phyloP scores from a whole-genome alignment of 2,888 invertebrate species.

The Cyclophora albipunctata region DNA sequence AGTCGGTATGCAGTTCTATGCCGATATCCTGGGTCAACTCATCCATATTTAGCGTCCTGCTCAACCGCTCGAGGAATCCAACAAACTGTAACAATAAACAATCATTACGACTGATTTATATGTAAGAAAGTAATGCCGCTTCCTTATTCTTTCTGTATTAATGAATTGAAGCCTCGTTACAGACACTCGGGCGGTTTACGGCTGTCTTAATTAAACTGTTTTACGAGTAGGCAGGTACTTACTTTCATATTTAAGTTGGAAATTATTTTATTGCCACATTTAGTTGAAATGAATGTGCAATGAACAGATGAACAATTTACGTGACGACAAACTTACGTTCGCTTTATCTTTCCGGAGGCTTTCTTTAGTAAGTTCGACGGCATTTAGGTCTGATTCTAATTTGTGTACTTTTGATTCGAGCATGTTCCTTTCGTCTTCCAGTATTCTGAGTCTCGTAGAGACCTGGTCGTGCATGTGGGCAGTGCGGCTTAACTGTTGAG shows the following conservation, averaged over 20 bases:
- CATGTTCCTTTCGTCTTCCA: constrained; percentile 85
- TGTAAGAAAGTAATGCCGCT: constrained; percentile 8
- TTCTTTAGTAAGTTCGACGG: constrained; percentile 82
- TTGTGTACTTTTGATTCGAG: constrained; percentile 85
- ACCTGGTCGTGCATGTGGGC: constrained; percentile 80
- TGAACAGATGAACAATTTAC: no score
- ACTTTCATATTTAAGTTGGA: no score
- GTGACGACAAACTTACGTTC: constrained; percentile 71
- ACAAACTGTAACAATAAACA: constrained; percentile 77
- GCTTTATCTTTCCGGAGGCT: constrained; percentile 84
- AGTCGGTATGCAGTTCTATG: constrained; percentile 88
- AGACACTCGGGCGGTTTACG: background rate
- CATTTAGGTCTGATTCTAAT: constrained; percentile 84
- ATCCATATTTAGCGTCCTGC: constrained; percentile 88
- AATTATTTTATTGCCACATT: no score
- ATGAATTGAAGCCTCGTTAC: background rate
- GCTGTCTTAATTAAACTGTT: no score
- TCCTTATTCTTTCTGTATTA: constrained; percentile 4
- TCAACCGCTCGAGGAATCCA: constrained; percentile 88
- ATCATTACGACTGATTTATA: constrained; percentile 5
- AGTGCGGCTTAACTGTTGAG: constrained; percentile 81
- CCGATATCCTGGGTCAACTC: constrained; percentile 87
- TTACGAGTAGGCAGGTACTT: background rate
- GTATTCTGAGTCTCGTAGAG: constrained; percentile 76
- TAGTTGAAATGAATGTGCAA: no score